Evolutionary conservation across 2,888 invertebrate genomes (phyloP).

Genomic region (Melipona beecheii): DNA sequence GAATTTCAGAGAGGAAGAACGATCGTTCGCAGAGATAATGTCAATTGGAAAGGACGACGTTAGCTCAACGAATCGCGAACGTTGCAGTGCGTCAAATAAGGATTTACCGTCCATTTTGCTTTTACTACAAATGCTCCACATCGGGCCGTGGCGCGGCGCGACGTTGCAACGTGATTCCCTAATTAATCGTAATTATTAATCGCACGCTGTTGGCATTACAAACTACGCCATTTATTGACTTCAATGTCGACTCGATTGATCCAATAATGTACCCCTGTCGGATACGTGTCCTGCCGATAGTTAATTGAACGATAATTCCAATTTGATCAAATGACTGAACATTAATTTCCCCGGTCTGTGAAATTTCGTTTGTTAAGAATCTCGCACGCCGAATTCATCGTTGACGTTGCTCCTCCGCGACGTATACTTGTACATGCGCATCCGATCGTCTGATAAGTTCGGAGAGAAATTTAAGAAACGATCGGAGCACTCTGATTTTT

Average conservation of each 20-base stretch:
- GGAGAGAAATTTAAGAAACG: neutral
- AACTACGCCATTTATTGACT: conserved; percentile 56
- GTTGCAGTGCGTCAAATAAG: conserved; percentile 14
- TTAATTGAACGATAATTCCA: conserved; percentile 53
- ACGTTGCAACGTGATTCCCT: conserved; percentile 21
- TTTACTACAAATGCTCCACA: conserved; percentile 8
- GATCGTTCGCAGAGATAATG: neutral
- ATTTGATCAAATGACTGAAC: conserved; percentile 41
- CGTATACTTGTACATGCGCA: neutral
- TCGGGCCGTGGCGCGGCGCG: neutral
- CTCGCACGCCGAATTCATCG: neutral
- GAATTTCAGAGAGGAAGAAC: neutral
- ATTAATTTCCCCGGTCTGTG: conserved; percentile 39
- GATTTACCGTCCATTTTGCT: conserved; percentile 21
- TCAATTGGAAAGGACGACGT: neutral
- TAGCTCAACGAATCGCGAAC: conserved; percentile 3
- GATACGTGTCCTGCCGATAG: conserved; percentile 39
- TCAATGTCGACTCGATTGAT: conserved; percentile 47
- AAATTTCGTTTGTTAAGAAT: conserved; percentile 47
- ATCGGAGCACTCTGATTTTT: neutral
- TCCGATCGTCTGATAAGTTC: neutral
- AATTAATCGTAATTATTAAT: conserved; percentile 56
- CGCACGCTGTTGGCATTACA: conserved; percentile 37
- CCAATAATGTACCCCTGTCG: conserved; percentile 45
- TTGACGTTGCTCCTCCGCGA: neutral